A percentile compares a stretch with the other conserved stretches of the same genome.
phyloP scores from a whole-genome alignment of 1,140 invertebrate species.

The Bombus waltoni region DNA sequence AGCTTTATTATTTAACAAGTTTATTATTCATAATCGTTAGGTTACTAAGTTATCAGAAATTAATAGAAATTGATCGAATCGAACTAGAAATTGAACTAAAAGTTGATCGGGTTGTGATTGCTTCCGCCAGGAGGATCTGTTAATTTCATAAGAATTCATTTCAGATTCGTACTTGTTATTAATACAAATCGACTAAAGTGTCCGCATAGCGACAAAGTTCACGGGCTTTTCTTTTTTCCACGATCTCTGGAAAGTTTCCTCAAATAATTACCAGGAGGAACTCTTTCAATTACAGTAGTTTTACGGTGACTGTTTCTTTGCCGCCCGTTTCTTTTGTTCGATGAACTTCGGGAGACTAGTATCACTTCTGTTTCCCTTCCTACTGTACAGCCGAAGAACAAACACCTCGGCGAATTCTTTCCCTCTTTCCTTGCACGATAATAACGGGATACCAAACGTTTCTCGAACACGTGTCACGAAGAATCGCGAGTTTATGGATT shows the following conservation, averaged over 20 bases:
- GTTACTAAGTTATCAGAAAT: no score
- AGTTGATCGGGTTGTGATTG: no score
- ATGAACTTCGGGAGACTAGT: neutral
- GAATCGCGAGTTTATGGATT: constrained; percentile 32
- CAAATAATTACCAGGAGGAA: neutral
- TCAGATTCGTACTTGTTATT: no score
- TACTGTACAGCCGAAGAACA: neutral
- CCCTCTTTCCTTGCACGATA: neutral
- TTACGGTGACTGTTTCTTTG: neutral
- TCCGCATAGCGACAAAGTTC: neutral
- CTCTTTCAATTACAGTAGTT: neutral
- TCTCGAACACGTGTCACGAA: constrained; percentile 23
- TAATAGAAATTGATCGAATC: no score
- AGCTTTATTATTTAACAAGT: neutral
- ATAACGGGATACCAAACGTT: neutral
- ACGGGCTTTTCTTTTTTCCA: neutral
- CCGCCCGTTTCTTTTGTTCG: neutral
- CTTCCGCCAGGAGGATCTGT: no score
- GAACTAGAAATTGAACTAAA: no score
- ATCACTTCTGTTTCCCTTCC: neutral
- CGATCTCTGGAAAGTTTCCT: neutral
- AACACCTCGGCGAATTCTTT: neutral
- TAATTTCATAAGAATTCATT: neutral
- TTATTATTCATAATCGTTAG: neutral
- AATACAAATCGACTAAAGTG: neutral